Conservation (phyloP, 2,797 vertebrate genomes). For the Anguilla anguilla region DNA sequence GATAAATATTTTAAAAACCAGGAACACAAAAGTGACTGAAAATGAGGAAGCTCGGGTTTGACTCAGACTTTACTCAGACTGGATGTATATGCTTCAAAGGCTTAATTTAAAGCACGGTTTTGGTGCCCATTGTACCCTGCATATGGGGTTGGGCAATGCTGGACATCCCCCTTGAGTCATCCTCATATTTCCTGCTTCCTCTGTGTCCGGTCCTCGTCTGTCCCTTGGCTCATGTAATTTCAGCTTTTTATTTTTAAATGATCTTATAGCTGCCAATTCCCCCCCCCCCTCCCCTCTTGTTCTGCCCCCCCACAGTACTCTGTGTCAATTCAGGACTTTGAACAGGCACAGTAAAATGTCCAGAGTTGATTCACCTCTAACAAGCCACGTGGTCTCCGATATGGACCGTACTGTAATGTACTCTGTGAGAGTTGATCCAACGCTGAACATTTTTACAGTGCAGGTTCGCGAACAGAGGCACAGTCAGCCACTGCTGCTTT, state of each 20-base stretch:
- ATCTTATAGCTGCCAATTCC: constrained; percentile 25
- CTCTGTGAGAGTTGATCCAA: too few relatives aligned
- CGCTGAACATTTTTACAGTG: too few relatives aligned
- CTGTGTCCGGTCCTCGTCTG: neutral
- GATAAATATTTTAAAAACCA: neutral
- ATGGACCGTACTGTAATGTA: too few relatives aligned
- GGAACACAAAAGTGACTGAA: neutral
- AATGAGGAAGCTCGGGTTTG: neutral
- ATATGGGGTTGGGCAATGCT: constrained; percentile 56
- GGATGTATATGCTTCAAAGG: neutral
- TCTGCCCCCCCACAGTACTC: neutral
- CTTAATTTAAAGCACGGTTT: constrained; percentile 7
- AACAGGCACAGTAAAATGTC: neutral
- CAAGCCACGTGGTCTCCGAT: too few relatives aligned
- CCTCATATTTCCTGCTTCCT: constrained; percentile 44
- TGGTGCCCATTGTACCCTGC: constrained; percentile 53
- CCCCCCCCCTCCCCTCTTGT: neutral
- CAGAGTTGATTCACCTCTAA: too few relatives aligned
- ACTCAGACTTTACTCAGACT: neutral
- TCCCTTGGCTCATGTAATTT: neutral
- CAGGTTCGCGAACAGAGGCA: neutral
- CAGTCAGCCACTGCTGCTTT: neutral
- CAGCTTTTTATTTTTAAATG: constrained; percentile 40
- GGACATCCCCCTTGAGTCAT: constrained; percentile 45
- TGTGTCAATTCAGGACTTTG: neutral